Percentiles rank a stretch among this genome's conserved stretches.
These are phyloP conservation scores for Conger conger DNA, from an alignment of 2,113 vertebrate species.

Conservation along the genomic window DNA sequence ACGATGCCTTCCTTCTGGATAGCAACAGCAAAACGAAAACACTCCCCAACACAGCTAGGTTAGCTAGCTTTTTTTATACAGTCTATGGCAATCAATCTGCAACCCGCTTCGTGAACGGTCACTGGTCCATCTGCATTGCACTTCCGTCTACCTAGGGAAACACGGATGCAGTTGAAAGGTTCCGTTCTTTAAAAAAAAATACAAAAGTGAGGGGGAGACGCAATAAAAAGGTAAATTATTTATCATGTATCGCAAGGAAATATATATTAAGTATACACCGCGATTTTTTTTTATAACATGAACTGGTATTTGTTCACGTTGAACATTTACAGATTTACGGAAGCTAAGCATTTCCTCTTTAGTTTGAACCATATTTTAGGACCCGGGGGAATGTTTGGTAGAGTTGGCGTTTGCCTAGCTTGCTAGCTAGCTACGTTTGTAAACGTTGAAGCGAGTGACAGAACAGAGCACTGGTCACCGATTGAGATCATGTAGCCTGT, in stretches of 20 bases:
- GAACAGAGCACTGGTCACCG: too few relatives aligned
- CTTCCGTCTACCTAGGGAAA: background rate
- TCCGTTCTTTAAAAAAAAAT: background rate
- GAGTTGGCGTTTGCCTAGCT: background rate
- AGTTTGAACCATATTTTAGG: background rate
- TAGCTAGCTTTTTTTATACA: too few relatives aligned
- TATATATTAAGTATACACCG: too few relatives aligned
- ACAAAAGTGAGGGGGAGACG: background rate
- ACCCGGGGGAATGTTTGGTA: background rate
- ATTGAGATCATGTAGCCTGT: background rate
- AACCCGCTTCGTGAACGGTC: too few relatives aligned
- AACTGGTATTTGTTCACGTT: too few relatives aligned
- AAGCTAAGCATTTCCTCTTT: background rate
- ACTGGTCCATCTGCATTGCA: background rate
- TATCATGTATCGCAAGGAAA: too few relatives aligned
- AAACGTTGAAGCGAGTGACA: background rate
- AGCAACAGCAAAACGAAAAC: too few relatives aligned
- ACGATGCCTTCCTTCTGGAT: background rate
- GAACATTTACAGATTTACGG: background rate
- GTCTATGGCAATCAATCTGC: too few relatives aligned
- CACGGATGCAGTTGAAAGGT: background rate
- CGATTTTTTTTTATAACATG: too few relatives aligned
- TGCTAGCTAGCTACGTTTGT: background rate
- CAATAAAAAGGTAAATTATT: background rate
- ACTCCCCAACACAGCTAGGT: too few relatives aligned